These are phyloP conservation scores for Petaurus breviceps DNA, from an alignment of 2,113 vertebrate species.

Conservation along the genomic window DNA sequence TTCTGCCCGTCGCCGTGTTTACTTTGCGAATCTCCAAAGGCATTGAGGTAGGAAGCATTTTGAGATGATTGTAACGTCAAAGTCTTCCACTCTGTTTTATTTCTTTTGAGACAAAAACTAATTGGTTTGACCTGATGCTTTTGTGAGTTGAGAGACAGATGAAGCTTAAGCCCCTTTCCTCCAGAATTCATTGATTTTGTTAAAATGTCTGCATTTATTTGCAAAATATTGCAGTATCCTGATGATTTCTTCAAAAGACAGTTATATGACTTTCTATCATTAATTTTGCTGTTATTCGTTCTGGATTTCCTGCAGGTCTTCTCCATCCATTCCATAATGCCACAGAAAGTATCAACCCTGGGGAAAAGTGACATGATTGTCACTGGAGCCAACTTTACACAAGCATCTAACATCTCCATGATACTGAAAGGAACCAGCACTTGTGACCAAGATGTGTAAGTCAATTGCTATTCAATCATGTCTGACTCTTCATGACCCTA, in stretches of 20 bases:
- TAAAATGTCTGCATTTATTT: conserved; percentile 71
- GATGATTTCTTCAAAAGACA: conserved; percentile 62
- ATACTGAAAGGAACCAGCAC: conserved; percentile 85
- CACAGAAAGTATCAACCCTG: conserved; percentile 87
- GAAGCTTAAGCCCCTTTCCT: conserved; percentile 57
- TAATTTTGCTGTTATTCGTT: conserved; percentile 63
- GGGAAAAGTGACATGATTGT: conserved; percentile 89
- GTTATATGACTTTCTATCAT: conserved; percentile 60
- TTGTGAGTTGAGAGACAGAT: conserved; percentile 64
- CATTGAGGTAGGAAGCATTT: neutral
- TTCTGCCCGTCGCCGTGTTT: neutral
- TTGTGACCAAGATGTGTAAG: conserved; percentile 88
- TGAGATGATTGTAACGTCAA: conserved; percentile 41
- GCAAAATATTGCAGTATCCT: conserved; percentile 70
- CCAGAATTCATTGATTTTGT: conserved; percentile 78
- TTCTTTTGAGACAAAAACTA: conserved; percentile 75
- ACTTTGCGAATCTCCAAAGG: neutral
- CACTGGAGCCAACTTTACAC: conserved; percentile 88
- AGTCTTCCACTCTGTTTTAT: conserved; percentile 68
- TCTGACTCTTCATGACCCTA: neutral
- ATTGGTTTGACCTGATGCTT: conserved; percentile 78
- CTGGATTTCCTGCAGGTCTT: conserved; percentile 83
- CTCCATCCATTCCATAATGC: conserved; percentile 86
- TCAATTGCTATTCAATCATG: conserved; percentile 38
- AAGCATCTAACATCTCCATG: conserved; percentile 84